Conservation (phyloP, 2,888 invertebrate species). For the Beris morrisii region DNA sequence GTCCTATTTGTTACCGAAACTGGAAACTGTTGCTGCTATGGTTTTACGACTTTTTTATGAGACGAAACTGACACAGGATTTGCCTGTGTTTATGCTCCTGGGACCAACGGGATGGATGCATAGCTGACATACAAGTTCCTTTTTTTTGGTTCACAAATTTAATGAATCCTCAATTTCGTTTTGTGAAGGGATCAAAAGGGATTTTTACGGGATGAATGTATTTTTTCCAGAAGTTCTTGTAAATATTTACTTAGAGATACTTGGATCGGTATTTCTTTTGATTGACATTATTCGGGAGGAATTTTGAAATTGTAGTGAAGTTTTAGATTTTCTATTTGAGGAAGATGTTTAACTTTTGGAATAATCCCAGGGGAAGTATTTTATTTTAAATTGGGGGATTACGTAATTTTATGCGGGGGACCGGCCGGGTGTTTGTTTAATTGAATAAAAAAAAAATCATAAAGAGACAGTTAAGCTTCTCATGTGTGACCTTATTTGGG, state of each 20-base stretch:
- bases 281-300: conserved; percentile 22
- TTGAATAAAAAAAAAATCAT: no score
- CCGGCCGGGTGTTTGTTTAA: no score
- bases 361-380: conserved; percentile 8
- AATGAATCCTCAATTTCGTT: conserved; percentile 31
- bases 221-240: conserved; percentile 18
- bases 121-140: conserved; percentile 11
- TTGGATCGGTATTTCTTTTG: conserved; percentile 15
- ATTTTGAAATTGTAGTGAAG: not conserved
- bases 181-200: conserved; percentile 29
- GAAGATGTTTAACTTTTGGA: conserved; percentile 23
- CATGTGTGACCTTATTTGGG: no score
- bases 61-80: not conserved
- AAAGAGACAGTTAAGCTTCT: no score
- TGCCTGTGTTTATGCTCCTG: conserved; percentile 19
- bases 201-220: conserved; percentile 23
- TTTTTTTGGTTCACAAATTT: conserved; percentile 31
- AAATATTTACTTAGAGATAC: conserved; percentile 24
- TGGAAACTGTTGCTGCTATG: conserved; percentile 13
- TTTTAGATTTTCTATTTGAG: not conserved
- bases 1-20: no score
- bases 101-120: not conserved
- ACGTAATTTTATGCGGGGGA: not conserved
- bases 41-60: conserved; percentile 20
- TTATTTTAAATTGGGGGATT: conserved; percentile 28